These are phyloP conservation scores for Rallus crepitans DNA, from an alignment of 2,797 vertebrate genomes.

Conservation along the genomic window DNA sequence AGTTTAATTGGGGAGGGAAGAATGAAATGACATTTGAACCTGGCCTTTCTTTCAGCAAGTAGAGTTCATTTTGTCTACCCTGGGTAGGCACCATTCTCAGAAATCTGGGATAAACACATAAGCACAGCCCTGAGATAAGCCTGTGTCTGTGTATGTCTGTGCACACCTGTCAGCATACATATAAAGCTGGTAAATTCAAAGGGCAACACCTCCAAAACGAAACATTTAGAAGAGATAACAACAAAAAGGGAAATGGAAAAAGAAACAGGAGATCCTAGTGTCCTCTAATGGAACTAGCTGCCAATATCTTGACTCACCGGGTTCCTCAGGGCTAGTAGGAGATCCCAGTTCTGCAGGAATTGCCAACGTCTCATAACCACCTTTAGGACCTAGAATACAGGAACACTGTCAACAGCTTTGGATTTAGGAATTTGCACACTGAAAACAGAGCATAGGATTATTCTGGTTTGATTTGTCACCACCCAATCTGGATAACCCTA, in stretches of 20 bases:
- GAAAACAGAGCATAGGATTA: background rate
- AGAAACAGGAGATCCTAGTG: background rate
- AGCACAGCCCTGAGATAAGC: background rate
- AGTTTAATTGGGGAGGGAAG: background rate
- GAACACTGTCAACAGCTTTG: background rate
- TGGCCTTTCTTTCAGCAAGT: background rate
- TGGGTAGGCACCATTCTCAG: background rate
- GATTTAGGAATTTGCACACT: background rate
- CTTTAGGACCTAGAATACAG: constrained; percentile 64
- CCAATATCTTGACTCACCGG: constrained; percentile 61
- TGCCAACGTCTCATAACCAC: constrained; percentile 68
- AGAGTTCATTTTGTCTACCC: background rate
- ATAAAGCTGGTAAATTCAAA: background rate
- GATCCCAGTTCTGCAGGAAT: constrained; percentile 65
- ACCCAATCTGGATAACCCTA: background rate
- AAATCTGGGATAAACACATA: background rate
- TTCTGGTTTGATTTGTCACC: background rate
- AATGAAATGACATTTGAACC: background rate
- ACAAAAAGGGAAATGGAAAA: background rate
- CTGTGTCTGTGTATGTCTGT: background rate
- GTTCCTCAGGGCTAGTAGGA: constrained; percentile 54
- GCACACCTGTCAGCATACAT: background rate
- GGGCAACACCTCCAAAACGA: background rate
- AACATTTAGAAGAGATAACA: background rate
- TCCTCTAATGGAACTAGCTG: background rate